These are phyloP conservation scores for Corythornis madagascariensis DNA, from an alignment of 2,113 vertebrate species.

Conservation along the genomic window DNA sequence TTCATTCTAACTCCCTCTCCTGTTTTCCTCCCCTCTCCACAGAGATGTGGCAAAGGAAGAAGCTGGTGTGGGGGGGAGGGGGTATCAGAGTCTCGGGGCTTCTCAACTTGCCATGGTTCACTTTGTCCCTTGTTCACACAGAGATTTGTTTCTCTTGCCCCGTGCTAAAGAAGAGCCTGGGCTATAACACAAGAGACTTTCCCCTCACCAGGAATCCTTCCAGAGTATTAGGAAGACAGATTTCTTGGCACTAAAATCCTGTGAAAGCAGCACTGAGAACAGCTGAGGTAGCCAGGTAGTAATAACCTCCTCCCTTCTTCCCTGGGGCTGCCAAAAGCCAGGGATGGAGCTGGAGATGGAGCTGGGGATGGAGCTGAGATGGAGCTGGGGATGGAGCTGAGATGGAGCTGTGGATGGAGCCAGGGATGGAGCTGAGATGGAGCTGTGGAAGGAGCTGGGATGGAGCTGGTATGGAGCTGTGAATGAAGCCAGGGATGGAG, in stretches of 20 bases:
- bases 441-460: too few relatives aligned
- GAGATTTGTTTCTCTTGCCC: not conserved
- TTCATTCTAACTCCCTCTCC: not conserved
- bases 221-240: not conserved
- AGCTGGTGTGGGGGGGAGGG: too few relatives aligned
- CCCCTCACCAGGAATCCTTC: not conserved
- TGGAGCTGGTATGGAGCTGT: too few relatives aligned
- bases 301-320: not conserved
- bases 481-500: too few relatives aligned
- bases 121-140: not conserved
- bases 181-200: not conserved
- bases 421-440: too few relatives aligned
- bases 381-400: too few relatives aligned
- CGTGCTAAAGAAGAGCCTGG: fast-evolving
- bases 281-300: not conserved
- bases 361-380: too few relatives aligned
- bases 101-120: not conserved
- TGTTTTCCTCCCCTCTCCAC: not conserved
- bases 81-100: not conserved
- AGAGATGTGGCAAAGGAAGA: not conserved
- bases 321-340: not conserved
- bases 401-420: too few relatives aligned
- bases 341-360: too few relatives aligned
- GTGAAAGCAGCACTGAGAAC: not conserved
- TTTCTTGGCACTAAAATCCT: not conserved